These are phyloP conservation scores for Tetrapedia diversipes DNA, from an alignment of 2,888 invertebrate genomes.

Conservation along the genomic window DNA sequence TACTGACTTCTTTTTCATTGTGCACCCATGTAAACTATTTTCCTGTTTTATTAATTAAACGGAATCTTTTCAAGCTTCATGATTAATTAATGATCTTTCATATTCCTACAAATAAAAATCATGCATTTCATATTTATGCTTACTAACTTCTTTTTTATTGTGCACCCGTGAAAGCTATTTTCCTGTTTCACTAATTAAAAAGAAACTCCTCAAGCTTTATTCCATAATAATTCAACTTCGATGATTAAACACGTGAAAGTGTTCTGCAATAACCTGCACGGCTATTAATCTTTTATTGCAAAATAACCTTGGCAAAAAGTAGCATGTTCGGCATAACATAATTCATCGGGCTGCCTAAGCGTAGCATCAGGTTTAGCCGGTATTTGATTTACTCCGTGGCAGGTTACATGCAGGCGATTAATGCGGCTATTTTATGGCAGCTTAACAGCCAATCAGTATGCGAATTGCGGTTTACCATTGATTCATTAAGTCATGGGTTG, in stretches of 20 bases:
- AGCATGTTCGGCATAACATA: constrained; percentile 12
- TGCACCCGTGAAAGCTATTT: too few relatives aligned
- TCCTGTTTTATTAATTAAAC: too few relatives aligned
- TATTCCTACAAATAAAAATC: too few relatives aligned
- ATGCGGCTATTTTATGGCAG: constrained; percentile 31
- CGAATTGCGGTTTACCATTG: constrained; percentile 55
- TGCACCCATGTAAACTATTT: too few relatives aligned
- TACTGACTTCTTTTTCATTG: too few relatives aligned
- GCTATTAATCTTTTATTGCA: background rate
- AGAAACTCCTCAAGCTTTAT: background rate
- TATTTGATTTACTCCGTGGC: constrained; percentile 26
- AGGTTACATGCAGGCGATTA: constrained; percentile 16
- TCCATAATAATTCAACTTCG: constrained; percentile 7
- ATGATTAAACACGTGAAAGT: background rate
- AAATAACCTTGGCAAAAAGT: constrained; percentile 17
- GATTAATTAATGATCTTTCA: too few relatives aligned
- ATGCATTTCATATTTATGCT: too few relatives aligned
- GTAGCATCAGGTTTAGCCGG: constrained; percentile 12
- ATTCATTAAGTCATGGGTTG: constrained; percentile 56
- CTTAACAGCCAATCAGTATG: constrained; percentile 43
- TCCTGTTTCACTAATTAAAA: background rate
- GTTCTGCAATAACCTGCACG: too few relatives aligned
- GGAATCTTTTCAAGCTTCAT: too few relatives aligned
- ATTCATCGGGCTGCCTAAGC: constrained; percentile 4
- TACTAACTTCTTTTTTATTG: too few relatives aligned